Evolutionary conservation across 2,888 invertebrate species (phyloP).

Genomic region (Lymantria monacha): DNA sequence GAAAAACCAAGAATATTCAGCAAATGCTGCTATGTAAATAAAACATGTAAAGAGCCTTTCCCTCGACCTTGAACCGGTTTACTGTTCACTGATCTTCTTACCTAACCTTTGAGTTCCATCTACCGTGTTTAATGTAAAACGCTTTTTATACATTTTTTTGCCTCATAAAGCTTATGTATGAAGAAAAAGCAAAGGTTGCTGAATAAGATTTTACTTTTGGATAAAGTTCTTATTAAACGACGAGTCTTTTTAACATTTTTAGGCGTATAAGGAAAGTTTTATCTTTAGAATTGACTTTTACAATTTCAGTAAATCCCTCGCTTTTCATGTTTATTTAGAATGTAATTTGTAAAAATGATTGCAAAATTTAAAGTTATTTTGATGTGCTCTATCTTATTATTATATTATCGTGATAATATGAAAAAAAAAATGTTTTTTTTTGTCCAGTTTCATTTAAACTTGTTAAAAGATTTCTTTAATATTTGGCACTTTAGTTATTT

Average conservation of each 20-base stretch:
- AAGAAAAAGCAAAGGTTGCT: conserved; percentile 13
- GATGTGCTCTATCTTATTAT: too few species aligned
- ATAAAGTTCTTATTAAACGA: conserved; percentile 23
- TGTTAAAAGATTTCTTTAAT: too few species aligned
- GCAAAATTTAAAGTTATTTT: too few species aligned
- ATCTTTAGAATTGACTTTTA: not conserved
- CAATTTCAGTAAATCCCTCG: not conserved
- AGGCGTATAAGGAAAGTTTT: not conserved
- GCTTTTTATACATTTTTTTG: conserved; percentile 30
- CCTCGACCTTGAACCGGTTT: conserved; percentile 30
- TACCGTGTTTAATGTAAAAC: conserved; percentile 35
- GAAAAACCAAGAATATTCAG: not conserved
- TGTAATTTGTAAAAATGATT: too few species aligned
- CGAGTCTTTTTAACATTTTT: not conserved
- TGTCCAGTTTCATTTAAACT: too few species aligned
- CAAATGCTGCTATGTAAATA: conserved; percentile 25
- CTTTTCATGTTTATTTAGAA: not conserved
- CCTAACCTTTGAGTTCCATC: conserved; percentile 33
- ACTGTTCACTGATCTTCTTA: conserved; percentile 31
- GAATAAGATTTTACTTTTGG: conserved; percentile 21
- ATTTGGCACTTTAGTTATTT: too few species aligned
- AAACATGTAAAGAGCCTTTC: conserved; percentile 13
- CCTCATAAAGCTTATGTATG: conserved; percentile 28
- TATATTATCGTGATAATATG: too few species aligned
- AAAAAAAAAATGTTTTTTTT: too few species aligned